A percentile compares a stretch with the other conserved stretches of the same genome.
Conservation (phyloP, 53 echinoderm and acorn worm genomes). For the Echinometra lucunter region DNA sequence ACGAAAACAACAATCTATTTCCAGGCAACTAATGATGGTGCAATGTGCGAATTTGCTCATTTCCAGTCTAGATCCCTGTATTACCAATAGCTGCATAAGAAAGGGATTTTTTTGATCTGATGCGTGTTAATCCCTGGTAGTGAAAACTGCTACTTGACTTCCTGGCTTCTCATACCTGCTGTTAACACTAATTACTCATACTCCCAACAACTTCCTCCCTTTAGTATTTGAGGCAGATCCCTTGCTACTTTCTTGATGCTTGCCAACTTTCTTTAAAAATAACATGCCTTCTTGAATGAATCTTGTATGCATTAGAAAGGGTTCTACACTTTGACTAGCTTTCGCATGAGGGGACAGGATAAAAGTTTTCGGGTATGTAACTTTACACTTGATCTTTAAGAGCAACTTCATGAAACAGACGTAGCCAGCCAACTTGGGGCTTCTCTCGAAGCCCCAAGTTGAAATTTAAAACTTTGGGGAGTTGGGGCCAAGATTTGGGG, state of each 20-base stretch:
- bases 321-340: too few relatives aligned
- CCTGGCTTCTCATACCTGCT: slow-evolving; percentile 68
- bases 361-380: too few relatives aligned
- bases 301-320: neutral
- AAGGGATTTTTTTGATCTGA: neutral
- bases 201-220: slow-evolving; percentile 60
- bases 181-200: slow-evolving; percentile 70
- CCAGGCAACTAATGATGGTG: neutral
- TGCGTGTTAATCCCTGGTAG: neutral
- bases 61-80: slow-evolving; percentile 4
- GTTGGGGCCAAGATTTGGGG: too few relatives aligned
- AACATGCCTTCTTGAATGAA: neutral
- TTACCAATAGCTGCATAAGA: neutral
- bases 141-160: slow-evolving; percentile 42
- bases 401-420: too few relatives aligned
- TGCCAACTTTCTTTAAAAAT: neutral
- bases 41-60: neutral
- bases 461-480: too few relatives aligned
- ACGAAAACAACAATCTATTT: slow-evolving; percentile 2
- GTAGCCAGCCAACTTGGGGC: too few relatives aligned
- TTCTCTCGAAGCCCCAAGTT: too few relatives aligned
- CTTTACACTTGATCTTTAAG: too few relatives aligned
- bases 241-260: neutral
- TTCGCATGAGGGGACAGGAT: too few relatives aligned
- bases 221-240: neutral